Evolutionary conservation across 2,888 invertebrate genomes (phyloP).

Genomic region (Pelosia muscerda): DNA sequence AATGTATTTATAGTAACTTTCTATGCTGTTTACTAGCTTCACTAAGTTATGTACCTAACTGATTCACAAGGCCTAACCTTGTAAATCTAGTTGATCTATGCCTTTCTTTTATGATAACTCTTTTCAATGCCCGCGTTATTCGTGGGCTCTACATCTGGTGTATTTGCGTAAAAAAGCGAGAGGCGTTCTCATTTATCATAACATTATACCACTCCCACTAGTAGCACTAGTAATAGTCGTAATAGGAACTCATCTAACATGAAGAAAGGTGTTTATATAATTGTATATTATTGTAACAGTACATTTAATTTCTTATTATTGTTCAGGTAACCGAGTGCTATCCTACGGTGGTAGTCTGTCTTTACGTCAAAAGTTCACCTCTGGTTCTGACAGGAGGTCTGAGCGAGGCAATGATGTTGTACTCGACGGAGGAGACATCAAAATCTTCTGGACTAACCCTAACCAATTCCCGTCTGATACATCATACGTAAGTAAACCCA

Average conservation of each 20-base stretch:
- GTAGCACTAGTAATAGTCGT: too few relatives aligned
- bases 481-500: conserved; percentile 83
- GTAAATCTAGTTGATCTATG: background rate
- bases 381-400: conserved; percentile 80
- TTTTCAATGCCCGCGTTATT: too few relatives aligned
- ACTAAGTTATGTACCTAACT: background rate
- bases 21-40: too few relatives aligned
- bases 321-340: conserved; percentile 90
- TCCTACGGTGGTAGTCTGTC: conserved; percentile 95
- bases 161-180: too few relatives aligned
- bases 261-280: too few relatives aligned
- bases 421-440: conserved; percentile 92
- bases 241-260: too few relatives aligned
- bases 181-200: too few relatives aligned
- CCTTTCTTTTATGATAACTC: too few relatives aligned
- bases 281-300: background rate
- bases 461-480: conserved; percentile 84
- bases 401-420: conserved; percentile 93
- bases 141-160: too few relatives aligned
- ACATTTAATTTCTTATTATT: background rate
- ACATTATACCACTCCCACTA: too few relatives aligned
- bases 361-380: conserved; percentile 90
- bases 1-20: too few relatives aligned
- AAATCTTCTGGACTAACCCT: conserved; percentile 92
- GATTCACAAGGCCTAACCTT: background rate